Evolutionary conservation across 2,888 invertebrate genomes (phyloP), one percentile per base, ranked within the genome.

Genomic region (Apamea crenata): DNA sequence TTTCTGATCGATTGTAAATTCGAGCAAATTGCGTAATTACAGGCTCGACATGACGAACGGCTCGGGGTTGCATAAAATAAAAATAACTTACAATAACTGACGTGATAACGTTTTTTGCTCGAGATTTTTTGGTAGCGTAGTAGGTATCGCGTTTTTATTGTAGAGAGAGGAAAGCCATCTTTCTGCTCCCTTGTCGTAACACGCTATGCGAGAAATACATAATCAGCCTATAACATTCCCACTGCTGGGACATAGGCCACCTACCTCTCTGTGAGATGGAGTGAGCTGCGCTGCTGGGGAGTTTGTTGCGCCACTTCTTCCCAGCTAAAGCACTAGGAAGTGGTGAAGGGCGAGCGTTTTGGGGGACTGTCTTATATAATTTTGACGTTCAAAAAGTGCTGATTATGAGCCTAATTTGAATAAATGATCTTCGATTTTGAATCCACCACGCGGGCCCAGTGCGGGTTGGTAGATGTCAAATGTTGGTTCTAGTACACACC

Each of bases 11-110:
- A 89, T 91, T 88, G 91, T 92, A 90, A 92, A 92, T 92, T 92
- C 88, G 88, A 85, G 85, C 86, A 90, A 91, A 93, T 93, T 91
- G 92, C 92, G 89, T 94, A 92, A 94, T 94, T 90, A 90, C 65
- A 69, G 91, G 92, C 79, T 85, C 82, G 77, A 68, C 70, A 78
- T 85, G 90, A 88, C 81, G 69, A 29, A 87, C 82, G 78, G 63
- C 80, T 78, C 32, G 82, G 82, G 84, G 77, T 87, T 87, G 85
- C 86, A 85, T 88, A 86, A 84, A 85, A 85, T 85, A 79, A 78
- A 83, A 88, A 86, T 85, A 84, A 82, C 74, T 82, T 65, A 71
- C 63, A n/a, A 40, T 70, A 70, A 77, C 85, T 85, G n/a, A 85
- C 25, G 67, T 84, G 89, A 81, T 86, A 86, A 82, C 69, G 63